Evolutionary conservation across 2,797 vertebrate species (phyloP).

Genomic region (Cyclura pinguis): DNA sequence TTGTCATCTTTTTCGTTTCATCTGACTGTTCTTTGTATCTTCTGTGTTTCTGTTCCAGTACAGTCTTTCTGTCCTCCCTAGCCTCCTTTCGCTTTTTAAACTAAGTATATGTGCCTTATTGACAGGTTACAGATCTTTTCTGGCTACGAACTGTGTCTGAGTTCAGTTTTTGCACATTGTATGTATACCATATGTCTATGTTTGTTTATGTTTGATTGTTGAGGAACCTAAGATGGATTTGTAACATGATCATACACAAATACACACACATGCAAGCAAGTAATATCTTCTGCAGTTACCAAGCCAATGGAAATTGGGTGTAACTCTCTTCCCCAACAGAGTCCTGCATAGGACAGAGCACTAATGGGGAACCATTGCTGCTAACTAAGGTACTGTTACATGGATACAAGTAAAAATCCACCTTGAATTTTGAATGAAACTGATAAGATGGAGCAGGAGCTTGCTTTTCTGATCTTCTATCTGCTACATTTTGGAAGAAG

Average conservation of each 20-base stretch:
- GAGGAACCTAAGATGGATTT: neutral
- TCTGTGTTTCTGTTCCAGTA: neutral
- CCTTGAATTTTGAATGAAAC: neutral
- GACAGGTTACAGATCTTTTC: constrained; percentile 7
- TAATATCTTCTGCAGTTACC: neutral
- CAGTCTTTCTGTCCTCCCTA: neutral
- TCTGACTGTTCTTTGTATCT: constrained; percentile 62
- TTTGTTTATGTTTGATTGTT: neutral
- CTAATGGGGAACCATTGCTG: too few relatives aligned
- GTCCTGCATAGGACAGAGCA: neutral
- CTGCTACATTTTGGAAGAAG: neutral
- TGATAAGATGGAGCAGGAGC: neutral
- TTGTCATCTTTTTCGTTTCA: constrained; percentile 63
- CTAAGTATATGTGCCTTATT: neutral
- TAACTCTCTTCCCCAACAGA: neutral
- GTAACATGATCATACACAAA: neutral
- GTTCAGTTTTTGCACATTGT: neutral
- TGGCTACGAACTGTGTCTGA: neutral
- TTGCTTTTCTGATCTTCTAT: too few relatives aligned
- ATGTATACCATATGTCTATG: neutral
- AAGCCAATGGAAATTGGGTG: neutral
- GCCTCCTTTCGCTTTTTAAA: neutral
- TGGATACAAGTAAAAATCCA: neutral
- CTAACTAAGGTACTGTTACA: neutral
- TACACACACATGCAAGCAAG: neutral